A percentile compares a stretch with the other conserved stretches of the same genome.
phyloP scores from a whole-genome alignment of 2,797 vertebrate species.

The Pangasius djambal region DNA sequence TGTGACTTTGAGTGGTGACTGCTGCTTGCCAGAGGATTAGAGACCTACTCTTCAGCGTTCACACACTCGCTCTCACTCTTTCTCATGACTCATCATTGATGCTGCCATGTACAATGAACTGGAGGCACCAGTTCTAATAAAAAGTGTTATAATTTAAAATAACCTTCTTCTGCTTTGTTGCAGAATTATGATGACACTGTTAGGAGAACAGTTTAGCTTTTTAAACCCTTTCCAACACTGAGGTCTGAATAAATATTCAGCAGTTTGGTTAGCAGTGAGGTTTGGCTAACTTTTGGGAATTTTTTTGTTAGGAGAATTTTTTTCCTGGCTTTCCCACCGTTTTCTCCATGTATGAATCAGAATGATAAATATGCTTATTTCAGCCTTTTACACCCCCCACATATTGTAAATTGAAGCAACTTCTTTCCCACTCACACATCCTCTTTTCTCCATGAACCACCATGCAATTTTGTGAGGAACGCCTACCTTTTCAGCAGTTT shows the following conservation, averaged over 20 bases:
- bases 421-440: background rate
- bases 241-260: background rate
- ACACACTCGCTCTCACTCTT: slow-evolving; percentile 20
- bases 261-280: background rate
- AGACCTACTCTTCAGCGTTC: slow-evolving; percentile 46
- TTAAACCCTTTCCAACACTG: background rate
- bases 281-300: background rate
- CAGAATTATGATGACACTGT: background rate
- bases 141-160: background rate
- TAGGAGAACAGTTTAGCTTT: background rate
- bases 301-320: background rate
- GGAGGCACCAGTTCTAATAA: background rate
- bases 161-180: background rate
- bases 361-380: background rate
- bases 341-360: background rate
- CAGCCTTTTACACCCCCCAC: background rate
- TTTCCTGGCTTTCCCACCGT: background rate
- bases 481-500: background rate
- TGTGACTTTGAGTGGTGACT: slow-evolving; percentile 62
- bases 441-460: background rate
- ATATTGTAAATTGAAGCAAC: background rate
- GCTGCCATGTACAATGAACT: background rate
- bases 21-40: slow-evolving; percentile 53
- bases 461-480: background rate
- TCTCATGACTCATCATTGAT: slow-evolving; percentile 34